phyloP scores from a whole-genome alignment of 64 coral and sea anemone species.

The Actinia tenebrosa region DNA sequence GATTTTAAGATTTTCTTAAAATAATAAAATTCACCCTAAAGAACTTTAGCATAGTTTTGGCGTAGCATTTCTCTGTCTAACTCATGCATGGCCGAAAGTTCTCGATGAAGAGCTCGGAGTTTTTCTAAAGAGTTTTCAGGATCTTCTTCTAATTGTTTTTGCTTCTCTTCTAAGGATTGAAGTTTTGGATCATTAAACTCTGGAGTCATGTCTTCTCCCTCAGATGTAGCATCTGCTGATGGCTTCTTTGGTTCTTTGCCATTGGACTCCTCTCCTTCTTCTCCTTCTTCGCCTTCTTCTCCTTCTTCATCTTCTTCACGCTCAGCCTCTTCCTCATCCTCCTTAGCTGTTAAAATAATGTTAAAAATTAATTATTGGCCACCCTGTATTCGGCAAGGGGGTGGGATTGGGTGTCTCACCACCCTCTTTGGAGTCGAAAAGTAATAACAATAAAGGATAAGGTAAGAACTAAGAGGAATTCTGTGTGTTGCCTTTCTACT shows the following conservation, averaged over 20 bases:
- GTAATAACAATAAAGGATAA: no score
- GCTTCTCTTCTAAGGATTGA: slow-evolving; percentile 21
- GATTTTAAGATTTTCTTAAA: no score
- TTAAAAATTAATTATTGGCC: not conserved
- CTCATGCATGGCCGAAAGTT: slow-evolving; percentile 19
- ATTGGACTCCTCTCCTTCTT: not conserved
- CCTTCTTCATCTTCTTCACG: not conserved
- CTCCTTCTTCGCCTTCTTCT: not conserved
- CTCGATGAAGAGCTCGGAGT: slow-evolving; percentile 27
- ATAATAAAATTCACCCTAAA: not conserved
- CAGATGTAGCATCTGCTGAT: not conserved
- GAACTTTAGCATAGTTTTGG: not conserved
- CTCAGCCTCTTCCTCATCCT: not conserved
- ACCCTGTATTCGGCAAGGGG: not conserved
- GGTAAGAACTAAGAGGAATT: no score
- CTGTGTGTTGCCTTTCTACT: no score
- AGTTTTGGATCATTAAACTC: slow-evolving; percentile 30
- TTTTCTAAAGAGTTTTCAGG: slow-evolving; percentile 6
- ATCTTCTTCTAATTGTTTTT: not conserved
- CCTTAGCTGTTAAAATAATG: not conserved
- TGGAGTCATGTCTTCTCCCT: not conserved
- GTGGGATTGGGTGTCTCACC: no score
- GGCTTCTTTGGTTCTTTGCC: not conserved
- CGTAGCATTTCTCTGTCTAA: slow-evolving; percentile 11
- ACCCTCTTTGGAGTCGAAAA: no score